A percentile compares a stretch with the other conserved stretches of the same genome.
phyloP scores from a whole-genome alignment of 2,888 invertebrate genomes.

The Ellobium chinense region DNA sequence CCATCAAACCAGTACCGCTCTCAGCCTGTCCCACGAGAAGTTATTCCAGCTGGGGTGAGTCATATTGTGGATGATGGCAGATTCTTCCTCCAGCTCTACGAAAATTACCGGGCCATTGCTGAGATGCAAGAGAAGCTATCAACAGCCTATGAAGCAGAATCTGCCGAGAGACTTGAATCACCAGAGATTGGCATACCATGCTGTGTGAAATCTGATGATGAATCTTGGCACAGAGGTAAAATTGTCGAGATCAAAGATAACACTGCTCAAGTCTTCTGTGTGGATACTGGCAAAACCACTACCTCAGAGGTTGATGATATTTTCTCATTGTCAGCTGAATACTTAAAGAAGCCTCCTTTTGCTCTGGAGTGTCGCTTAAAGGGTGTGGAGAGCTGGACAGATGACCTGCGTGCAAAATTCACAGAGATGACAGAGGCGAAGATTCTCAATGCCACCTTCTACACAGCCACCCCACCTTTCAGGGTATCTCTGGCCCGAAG shows the following conservation, averaged over 20 bases:
- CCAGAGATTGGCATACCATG: slow-evolving; percentile 82
- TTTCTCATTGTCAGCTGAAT: slow-evolving; percentile 37
- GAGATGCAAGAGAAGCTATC: slow-evolving; percentile 80
- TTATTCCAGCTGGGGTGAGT: slow-evolving; percentile 44
- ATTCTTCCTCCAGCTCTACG: slow-evolving; percentile 85
- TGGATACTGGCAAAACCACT: slow-evolving; percentile 83
- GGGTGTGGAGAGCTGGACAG: slow-evolving; percentile 51
- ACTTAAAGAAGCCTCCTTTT: slow-evolving; percentile 52
- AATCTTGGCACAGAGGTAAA: slow-evolving; percentile 85
- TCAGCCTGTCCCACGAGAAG: slow-evolving; percentile 31
- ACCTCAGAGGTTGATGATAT: slow-evolving; percentile 46
- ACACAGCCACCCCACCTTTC: slow-evolving; percentile 42
- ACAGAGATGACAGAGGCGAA: slow-evolving; percentile 52
- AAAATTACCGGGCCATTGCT: slow-evolving; percentile 71
- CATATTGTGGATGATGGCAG: slow-evolving; percentile 60
- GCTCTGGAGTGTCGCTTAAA: slow-evolving; percentile 55
- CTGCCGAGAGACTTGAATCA: slow-evolving; percentile 25
- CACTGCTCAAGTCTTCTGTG: slow-evolving; percentile 82
- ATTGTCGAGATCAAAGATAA: slow-evolving; percentile 80
- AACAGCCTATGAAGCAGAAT: slow-evolving; percentile 69
- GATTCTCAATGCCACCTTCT: slow-evolving; percentile 50
- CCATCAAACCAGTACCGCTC: slow-evolving; percentile 30
- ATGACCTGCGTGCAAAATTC: slow-evolving; percentile 49
- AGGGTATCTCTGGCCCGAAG: slow-evolving; percentile 52
- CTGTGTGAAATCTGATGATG: slow-evolving; percentile 83